Conservation (phyloP, 2,797 vertebrate species). For the Numenius phaeopus region DNA sequence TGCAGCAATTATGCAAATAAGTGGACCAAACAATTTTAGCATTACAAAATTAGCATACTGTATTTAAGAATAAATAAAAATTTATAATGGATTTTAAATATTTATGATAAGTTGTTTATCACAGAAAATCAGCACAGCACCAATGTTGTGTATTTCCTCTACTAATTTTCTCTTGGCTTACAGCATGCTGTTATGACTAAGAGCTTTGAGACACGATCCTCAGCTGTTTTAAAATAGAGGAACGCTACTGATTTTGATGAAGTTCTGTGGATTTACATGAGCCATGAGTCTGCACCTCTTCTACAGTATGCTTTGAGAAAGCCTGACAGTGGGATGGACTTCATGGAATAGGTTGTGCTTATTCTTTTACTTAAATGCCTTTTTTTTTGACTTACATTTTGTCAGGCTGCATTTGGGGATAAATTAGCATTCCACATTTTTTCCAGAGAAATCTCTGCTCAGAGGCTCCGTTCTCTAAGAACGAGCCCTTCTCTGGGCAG, state of each 20-base stretch:
- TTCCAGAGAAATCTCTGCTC: background rate
- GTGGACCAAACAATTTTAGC: constrained; percentile 42
- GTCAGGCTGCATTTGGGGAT: background rate
- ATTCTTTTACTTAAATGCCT: background rate
- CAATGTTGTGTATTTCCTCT: background rate
- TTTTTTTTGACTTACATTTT: background rate
- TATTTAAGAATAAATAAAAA: constrained; percentile 67
- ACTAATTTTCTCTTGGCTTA: background rate
- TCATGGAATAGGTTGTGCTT: background rate
- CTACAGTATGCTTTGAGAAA: background rate
- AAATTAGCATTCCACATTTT: background rate
- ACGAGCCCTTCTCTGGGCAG: background rate
- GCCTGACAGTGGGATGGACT: background rate
- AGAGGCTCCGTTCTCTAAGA: background rate
- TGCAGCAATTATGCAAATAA: constrained; percentile 65
- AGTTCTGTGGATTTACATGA: background rate
- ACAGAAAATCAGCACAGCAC: constrained; percentile 34
- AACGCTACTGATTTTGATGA: background rate
- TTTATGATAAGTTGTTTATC: constrained; percentile 56
- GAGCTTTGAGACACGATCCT: background rate
- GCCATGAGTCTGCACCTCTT: background rate
- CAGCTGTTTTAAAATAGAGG: background rate
- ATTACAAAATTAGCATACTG: constrained; percentile 29
- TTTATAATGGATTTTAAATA: constrained; percentile 66
- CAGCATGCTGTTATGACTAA: background rate